Percentiles rank a stretch among this genome's conserved stretches.
Evolutionary conservation across 2,797 vertebrate species (phyloP).

Genomic region (Onychomys arenicola): DNA sequence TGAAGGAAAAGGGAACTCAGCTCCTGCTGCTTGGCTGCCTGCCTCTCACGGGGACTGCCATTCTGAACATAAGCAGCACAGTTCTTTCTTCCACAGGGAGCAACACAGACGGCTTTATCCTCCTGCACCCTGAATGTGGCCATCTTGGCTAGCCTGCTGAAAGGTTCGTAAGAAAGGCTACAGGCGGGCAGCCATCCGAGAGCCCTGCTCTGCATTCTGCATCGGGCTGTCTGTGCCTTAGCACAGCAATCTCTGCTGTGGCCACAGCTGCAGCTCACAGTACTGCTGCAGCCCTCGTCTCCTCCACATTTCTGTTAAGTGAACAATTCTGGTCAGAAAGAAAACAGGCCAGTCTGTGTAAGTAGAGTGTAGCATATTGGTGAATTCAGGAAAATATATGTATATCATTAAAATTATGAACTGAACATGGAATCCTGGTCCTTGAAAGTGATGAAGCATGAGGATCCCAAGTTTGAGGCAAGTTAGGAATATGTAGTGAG

Average conservation of each 20-base stretch:
- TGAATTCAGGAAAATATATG: neutral
- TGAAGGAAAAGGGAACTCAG: neutral
- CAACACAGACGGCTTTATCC: neutral
- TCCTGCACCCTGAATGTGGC: neutral
- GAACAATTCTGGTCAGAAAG: neutral
- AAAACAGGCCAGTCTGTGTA: constrained; percentile 4
- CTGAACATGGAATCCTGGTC: neutral
- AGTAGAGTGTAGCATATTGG: neutral
- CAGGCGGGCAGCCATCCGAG: too few species aligned
- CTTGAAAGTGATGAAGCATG: neutral
- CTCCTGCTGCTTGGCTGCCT: neutral
- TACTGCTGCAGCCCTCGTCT: neutral
- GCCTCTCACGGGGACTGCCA: neutral
- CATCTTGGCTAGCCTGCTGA: neutral
- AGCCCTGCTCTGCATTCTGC: neutral
- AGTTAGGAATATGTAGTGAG: neutral
- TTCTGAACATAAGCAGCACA: neutral
- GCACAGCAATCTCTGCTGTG: neutral
- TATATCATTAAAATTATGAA: neutral
- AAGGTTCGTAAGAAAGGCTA: neutral
- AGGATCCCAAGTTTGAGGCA: neutral
- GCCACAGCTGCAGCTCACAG: neutral
- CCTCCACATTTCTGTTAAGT: neutral
- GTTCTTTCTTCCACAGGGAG: neutral
- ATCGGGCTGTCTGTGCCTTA: neutral